Evolutionary conservation across 92 coral and sea anemone genomes (phyloP), one percentile per base, ranked within the genome.

Genomic region (Epizoanthus illoricatus): DNA sequence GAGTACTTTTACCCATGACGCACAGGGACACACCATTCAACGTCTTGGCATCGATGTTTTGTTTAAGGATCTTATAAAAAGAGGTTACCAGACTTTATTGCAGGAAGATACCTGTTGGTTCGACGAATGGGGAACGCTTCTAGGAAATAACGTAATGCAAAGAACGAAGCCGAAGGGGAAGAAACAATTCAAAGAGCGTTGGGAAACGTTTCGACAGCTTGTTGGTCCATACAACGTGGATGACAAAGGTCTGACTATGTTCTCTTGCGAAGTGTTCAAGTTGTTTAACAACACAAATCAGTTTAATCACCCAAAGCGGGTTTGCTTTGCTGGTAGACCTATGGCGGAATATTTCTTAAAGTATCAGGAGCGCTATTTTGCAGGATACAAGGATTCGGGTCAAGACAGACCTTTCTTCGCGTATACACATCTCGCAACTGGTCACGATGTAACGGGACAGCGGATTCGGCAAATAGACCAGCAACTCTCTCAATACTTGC

Each of bases 381-480:
- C 57, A 10, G 76, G 81, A 23, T 36, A 60, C 19, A 83, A 71
- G 3, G 19, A 60, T 12, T 24, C 74, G 13, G 86, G 75, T 43
- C 69, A 71, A 9, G 78, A 74, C 3, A 59, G 60, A 39, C 91
- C 87, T 42, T 72, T 91, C 24, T 84, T 95, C 64, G 72, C 97
- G 24, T 91, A 95, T 62, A 93, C 97, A 8, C 98, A 95, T 74
- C 85, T 90, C 16, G 88, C 92, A 67, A 93, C 92, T 7, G 98
- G 98, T 5, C 98, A 95, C 57, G 98, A 95, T 52, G 79, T 87
- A 23, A 86, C 94, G 6, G 98, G 98, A 3, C 85, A 91, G 42
- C 90, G 98, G 63, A 93, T 95, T 23, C 85, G 91, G 36, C 95
- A 57, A 65, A 70, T 66, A 43, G 74, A 81, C 66, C 45, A 56